Base-by-base conservation (phyloP, 1,140 invertebrate genomes). In the Ptiloglossa arizonensis region DNA sequence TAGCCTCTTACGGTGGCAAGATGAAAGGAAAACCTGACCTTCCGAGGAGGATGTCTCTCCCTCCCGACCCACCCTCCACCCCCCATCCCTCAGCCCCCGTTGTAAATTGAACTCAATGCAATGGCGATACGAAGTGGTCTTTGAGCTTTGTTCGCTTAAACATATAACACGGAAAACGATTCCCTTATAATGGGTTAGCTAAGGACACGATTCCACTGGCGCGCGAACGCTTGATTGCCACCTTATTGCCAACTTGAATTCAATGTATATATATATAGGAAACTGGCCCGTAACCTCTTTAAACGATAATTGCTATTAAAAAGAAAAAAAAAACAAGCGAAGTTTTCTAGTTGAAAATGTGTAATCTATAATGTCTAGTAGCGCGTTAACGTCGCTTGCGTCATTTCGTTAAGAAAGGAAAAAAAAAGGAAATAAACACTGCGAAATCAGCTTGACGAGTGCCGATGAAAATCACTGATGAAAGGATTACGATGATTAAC, bases 341-440 rank as follows among this genome's bases (percentile, higher is more conserved):
- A 73, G 35, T 81, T 82, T 76, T 85, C 78, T 88, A 86, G 84
- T 81, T 83, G 60, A 82, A 74, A 83, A 85, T 85, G 78, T 88
- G 84, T 87, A 87, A 85, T 87, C 85, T 83, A 86, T 44, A 75
- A 70, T 81, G 81, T 87, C 79, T 85, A 85, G 82, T 85, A 86
- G 77, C 76, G 77, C 71, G 70, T 85, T 77, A 79, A 82, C 79
- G 80, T 87, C 80, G 83, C 83, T 88, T 87, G 77, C 81, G 78
- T 85, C 82, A 80, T 83, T 79, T 81, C 83, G 81, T 87, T 78
- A 68, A 68, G 41, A 66, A 74, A 35, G 71, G 57, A 77, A 29
- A 77, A 41, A 8, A 41, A 44, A 66, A 74, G 27, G 38, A 32
- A 32, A 29, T 48, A 56, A 48, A 48, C 57, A 59, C n/a, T 35